Percentiles rank a stretch among this genome's conserved stretches.
Evolutionary conservation across 2,888 invertebrate species (phyloP).

Genomic region (Noctua janthe): DNA sequence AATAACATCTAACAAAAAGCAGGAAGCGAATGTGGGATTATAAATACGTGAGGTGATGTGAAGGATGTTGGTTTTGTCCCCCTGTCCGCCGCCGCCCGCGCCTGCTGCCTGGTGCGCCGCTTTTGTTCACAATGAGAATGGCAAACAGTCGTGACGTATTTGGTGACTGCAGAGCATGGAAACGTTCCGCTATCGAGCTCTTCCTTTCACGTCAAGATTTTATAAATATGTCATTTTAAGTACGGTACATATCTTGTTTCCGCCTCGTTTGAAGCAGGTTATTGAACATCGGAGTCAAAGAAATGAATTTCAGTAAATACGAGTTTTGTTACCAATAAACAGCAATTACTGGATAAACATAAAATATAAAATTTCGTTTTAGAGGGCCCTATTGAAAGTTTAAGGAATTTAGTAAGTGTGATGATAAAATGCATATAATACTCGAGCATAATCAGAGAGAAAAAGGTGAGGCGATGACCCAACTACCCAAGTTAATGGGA

Average conservation of each 20-base stretch:
- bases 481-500: constrained; percentile 66
- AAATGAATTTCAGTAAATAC: background rate
- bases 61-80: constrained; percentile 87
- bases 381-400: constrained; percentile 16
- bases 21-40: constrained; percentile 88
- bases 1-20: constrained; percentile 86
- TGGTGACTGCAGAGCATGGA: constrained; percentile 63
- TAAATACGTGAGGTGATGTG: constrained; percentile 87
- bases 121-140: constrained; percentile 83
- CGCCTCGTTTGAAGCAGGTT: background rate
- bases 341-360: background rate
- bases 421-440: constrained; percentile 56
- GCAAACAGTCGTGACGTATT: constrained; percentile 79
- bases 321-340: background rate
- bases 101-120: constrained; percentile 60
- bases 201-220: constrained; percentile 55
- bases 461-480: constrained; percentile 65
- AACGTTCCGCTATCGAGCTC: constrained; percentile 61
- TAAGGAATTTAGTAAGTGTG: constrained; percentile 23
- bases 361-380: constrained; percentile 1
- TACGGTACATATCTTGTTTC: constrained; percentile 20
- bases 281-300: background rate
- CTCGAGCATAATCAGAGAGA: constrained; percentile 66
- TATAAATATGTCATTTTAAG: constrained; percentile 42
- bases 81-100: constrained; percentile 66